Base-by-base conservation (phyloP, 2,888 invertebrate genomes). In the Geotrupes spiniger region DNA sequence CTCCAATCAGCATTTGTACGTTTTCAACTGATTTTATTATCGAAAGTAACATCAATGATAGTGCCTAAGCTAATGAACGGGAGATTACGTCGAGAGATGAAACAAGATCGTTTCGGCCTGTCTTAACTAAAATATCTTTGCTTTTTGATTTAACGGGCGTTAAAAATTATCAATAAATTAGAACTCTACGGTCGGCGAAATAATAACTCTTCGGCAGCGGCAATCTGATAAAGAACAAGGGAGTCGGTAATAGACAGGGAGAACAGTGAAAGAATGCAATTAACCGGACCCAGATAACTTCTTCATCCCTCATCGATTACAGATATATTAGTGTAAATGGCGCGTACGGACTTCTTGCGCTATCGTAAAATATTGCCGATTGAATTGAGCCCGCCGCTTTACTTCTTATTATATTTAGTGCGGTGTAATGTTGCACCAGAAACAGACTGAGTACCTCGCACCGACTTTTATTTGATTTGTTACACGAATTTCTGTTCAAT, bases 271-370 rank as follows among this genome's bases (percentile, higher is more conserved):
- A 64, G 63, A 67, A 66, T 64, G 64, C 64, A 68, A 68, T 69
- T 68, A 69, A 68, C 64, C 58, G 28, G 28, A 59, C 56, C 56
- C 59, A 64, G 65, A 66, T 68, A 66, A 63, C 64, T 63, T 61
- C 60, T 63, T 64, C 68, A 68, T 69, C 63, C 63, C 58, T 68
- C 70, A 69, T 69, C 70, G 69, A 71, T 70, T 70, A 66, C 60
- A 66, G 63, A 70, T 70, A 69, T 69, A 68, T 71, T 71, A 70
- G 64, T 68, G 69, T 64, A 70, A 71, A 71, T 71, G 71, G 70
- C 57, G 67, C 62, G 71, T 58, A 68, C 65, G 58, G 64, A 65
- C 15, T 28, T 36, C 61, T 63, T 64, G 61, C 63, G 64, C 62
- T 68, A 65, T 66, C 63, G 60, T 64, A 59, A 68, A 65, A 68